Conservation (phyloP, 2,797 vertebrate species). For the Peromyscus attwateri region DNA sequence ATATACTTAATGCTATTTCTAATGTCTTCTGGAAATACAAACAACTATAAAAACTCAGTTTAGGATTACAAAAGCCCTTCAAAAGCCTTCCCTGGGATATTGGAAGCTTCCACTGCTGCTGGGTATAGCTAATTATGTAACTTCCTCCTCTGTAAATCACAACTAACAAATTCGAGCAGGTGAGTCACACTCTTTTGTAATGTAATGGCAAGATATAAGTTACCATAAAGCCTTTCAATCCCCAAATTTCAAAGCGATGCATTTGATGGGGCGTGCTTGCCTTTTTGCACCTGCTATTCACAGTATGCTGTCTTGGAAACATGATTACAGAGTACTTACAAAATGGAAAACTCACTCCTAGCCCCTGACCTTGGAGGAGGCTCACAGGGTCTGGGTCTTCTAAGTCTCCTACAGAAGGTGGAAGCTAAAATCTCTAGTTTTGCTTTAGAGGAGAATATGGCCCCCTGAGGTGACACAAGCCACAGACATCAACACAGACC, state of each 20-base stretch:
- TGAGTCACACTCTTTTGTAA: slow-evolving; percentile 11
- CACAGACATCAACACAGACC: not conserved
- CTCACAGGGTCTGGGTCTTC: fast-evolving
- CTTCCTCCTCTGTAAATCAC: slow-evolving; percentile 40
- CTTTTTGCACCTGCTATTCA: not conserved
- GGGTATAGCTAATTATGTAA: slow-evolving; percentile 6
- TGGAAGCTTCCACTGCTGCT: not conserved
- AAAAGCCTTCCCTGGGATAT: slow-evolving; percentile 12
- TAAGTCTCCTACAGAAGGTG: not conserved
- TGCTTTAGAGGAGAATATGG: too few relatives aligned
- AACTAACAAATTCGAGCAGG: not conserved
- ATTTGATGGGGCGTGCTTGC: not conserved
- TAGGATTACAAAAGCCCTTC: slow-evolving; percentile 50
- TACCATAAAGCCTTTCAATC: slow-evolving; percentile 25
- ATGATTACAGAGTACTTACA: not conserved
- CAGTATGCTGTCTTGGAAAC: not conserved
- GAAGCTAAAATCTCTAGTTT: not conserved
- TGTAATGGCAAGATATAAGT: slow-evolving; percentile 47
- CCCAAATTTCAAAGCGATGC: not conserved
- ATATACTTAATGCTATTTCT: slow-evolving; percentile 33
- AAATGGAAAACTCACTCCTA: not conserved
- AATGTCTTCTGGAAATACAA: slow-evolving; percentile 70
- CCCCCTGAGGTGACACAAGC: not conserved
- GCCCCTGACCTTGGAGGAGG: not conserved
- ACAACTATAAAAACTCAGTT: slow-evolving; percentile 62